Conservation (phyloP, 2,888 invertebrate species). For the Acleris holmiana region DNA sequence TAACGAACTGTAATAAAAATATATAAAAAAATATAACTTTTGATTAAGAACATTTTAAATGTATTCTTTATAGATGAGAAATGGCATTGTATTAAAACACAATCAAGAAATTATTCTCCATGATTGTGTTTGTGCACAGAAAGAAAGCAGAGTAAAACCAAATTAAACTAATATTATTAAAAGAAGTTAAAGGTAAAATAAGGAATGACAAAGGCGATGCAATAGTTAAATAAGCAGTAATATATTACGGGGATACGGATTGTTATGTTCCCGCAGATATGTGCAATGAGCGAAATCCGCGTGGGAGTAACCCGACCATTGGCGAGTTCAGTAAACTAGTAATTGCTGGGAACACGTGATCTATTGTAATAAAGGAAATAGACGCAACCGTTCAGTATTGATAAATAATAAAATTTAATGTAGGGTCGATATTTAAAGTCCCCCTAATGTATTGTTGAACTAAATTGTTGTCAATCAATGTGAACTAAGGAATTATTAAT, state of each 20-base stretch:
- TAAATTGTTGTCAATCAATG: conserved; percentile 36
- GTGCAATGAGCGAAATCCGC: conserved; percentile 31
- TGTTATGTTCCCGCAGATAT: conserved; percentile 35
- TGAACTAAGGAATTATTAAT: conserved; percentile 15
- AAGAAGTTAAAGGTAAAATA: conserved; percentile 6
- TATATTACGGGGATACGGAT: conserved; percentile 29
- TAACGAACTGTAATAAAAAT: too few species aligned
- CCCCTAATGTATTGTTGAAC: conserved; percentile 18
- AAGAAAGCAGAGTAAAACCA: too few species aligned
- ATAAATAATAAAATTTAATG: conserved; percentile 11
- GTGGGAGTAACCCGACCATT: conserved; percentile 30
- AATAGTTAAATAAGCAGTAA: conserved; percentile 25
- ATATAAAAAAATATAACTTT: too few species aligned
- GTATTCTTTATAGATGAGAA: too few species aligned
- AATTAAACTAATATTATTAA: not conserved
- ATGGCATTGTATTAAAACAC: too few species aligned
- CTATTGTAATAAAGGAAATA: conserved; percentile 20
- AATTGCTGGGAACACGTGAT: conserved; percentile 31
- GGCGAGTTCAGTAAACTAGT: conserved; percentile 24
- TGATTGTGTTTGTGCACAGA: too few species aligned
- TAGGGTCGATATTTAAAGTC: conserved; percentile 12
- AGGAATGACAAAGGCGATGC: conserved; percentile 17
- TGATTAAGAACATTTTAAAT: too few species aligned
- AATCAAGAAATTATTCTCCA: too few species aligned
- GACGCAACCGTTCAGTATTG: conserved; percentile 7